Conservation (phyloP, 2,888 invertebrate genomes). For the Apantesis nais region DNA sequence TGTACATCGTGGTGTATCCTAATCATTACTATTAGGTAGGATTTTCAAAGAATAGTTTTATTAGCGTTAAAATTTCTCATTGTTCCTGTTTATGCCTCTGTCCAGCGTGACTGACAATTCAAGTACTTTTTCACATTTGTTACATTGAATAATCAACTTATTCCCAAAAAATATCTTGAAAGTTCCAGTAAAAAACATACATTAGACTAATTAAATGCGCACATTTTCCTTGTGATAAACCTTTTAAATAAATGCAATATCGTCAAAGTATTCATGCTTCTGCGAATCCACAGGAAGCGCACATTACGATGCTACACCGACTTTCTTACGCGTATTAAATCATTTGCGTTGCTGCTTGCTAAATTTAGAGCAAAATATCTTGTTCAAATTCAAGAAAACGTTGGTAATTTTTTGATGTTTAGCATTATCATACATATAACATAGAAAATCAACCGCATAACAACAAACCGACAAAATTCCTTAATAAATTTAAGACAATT, state of each 20-base stretch:
- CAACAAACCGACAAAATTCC: background rate
- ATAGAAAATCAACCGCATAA: too few relatives aligned
- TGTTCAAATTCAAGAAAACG: slow-evolving; percentile 11
- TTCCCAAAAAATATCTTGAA: background rate
- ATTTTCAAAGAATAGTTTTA: background rate
- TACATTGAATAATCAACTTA: background rate
- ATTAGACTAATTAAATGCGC: background rate
- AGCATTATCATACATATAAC: background rate
- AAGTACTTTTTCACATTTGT: background rate
- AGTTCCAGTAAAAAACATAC: background rate
- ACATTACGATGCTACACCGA: slow-evolving; percentile 50
- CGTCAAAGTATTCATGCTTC: slow-evolving; percentile 50
- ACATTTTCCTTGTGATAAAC: slow-evolving; percentile 11
- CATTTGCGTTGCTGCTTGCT: slow-evolving; percentile 49
- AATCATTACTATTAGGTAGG: background rate
- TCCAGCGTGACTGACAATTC: background rate
- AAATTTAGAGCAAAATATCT: slow-evolving; percentile 47
- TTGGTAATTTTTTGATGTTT: background rate
- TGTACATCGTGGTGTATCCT: background rate
- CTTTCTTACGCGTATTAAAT: slow-evolving; percentile 43
- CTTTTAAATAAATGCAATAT: slow-evolving; percentile 24
- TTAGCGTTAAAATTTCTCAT: background rate
- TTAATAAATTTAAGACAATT: background rate
- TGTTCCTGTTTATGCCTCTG: background rate
- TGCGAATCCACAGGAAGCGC: slow-evolving; percentile 63